Evolutionary conservation across 2,888 invertebrate genomes (phyloP), one percentile per base, ranked within the genome.

Genomic region (Tuberolachnus salignus): DNA sequence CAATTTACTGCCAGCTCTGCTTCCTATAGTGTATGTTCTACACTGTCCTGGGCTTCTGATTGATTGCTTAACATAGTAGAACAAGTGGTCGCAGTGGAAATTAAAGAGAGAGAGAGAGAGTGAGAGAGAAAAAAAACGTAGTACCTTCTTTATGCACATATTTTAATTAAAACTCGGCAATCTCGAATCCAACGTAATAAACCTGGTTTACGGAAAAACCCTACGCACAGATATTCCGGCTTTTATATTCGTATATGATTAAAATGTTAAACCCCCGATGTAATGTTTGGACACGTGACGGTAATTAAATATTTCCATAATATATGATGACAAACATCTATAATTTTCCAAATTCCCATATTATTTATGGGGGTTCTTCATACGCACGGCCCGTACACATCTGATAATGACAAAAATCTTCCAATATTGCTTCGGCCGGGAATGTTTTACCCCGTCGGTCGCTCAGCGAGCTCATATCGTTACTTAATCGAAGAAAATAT

Each of bases 181-280:
- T 53, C 53, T 49, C 69, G 69, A 78, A 69, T 59, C 59, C 23
- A 19, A 59, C 59, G 21, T 59, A 59, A 34, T 69, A 51, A 75
- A 67, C 66, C 63, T 14, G 57, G 44, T 55, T 66, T 64, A 55
- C 26, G 10, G 55, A 34, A 34, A 34, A 44, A 34, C 57, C 2
- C 34, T 34, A 21, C 11, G 2, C 16, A 44, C 4, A 26, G n/a
- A 19, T 3, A 49, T 61, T 49, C 26, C 19, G 3, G 61, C 53
- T 74, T 66, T 64, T 75, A 75, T 66, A 75, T 66, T 75, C 46
- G 14, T 14, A 19, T 75, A 46, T n/a, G n/a, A 75, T 75, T 66
- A 75, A 75, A 75, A 55, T 57, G 26, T 10, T 67, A 55, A 57
- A 16, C 42, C 53, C 14, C 21, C 23, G 64, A 66, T 75, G 55